Conservation (phyloP, 2,113 vertebrate genomes). For the Pluvianellus socialis region DNA sequence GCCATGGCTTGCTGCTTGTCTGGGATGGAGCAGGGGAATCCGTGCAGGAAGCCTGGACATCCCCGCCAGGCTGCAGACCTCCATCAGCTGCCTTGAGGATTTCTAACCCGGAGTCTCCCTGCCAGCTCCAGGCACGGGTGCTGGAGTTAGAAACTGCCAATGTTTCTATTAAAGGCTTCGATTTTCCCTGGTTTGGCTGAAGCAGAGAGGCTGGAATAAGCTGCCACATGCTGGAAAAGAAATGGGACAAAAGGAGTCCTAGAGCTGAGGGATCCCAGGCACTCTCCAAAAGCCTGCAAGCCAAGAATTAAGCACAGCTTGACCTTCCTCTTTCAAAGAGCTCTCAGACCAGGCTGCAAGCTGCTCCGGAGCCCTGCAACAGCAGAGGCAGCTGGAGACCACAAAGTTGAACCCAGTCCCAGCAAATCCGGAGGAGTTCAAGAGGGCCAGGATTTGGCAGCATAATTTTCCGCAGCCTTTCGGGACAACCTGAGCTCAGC, state of each 20-base stretch:
- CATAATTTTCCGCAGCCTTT: not conserved
- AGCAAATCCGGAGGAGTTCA: not conserved
- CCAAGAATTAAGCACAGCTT: not conserved
- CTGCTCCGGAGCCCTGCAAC: not conserved
- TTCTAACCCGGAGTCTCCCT: not conserved
- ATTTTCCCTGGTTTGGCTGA: not conserved
- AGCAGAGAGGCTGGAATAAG: not conserved
- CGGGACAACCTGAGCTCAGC: not conserved
- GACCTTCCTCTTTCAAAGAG: not conserved
- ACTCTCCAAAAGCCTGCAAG: not conserved
- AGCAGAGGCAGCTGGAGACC: not conserved
- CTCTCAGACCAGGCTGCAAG: not conserved
- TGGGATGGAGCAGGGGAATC: not conserved
- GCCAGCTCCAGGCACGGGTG: not conserved
- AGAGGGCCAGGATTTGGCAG: not conserved
- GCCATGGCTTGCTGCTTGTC: fast-evolving
- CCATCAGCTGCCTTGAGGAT: not conserved
- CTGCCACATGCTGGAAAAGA: slow-evolving; percentile 3
- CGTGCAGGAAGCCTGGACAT: not conserved
- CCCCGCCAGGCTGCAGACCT: not conserved
- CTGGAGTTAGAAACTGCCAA: not conserved
- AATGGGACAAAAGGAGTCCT: not conserved
- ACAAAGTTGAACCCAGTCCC: not conserved
- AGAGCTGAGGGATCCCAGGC: not conserved
- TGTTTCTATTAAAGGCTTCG: not conserved